These are phyloP conservation scores for Hyphantria cunea DNA, from an alignment of 1,140 invertebrate genomes.

Conservation along the genomic window DNA sequence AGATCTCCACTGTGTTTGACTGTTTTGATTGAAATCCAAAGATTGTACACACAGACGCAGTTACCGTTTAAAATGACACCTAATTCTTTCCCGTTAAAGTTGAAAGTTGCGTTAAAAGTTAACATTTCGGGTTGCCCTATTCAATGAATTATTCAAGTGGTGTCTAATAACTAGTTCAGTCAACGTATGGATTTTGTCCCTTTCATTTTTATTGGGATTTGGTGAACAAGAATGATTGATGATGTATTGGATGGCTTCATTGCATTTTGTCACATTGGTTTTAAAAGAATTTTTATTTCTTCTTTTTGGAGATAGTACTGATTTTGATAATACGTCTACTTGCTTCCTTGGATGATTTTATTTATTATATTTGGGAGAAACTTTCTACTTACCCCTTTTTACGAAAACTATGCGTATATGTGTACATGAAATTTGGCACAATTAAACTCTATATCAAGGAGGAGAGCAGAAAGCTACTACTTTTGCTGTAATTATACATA, in stretches of 20 bases:
- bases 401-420: no score
- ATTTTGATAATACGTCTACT: no score
- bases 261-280: no score
- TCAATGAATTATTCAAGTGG: conserved; percentile 77
- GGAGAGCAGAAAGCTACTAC: no score
- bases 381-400: no score
- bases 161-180: conserved; percentile 76
- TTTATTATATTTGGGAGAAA: no score
- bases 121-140: conserved; percentile 71
- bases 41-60: conserved; percentile 16
- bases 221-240: conserved; percentile 21
- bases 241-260: neutral
- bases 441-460: no score
- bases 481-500: no score
- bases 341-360: no score
- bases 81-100: conserved; percentile 54
- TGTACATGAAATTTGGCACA: no score
- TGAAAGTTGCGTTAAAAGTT: conserved; percentile 60
- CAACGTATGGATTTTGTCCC: conserved; percentile 34
- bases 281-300: no score
- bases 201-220: conserved; percentile 27
- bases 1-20: conserved; percentile 11
- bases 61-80: conserved; percentile 46
- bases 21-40: conserved; percentile 25
- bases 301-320: no score